A percentile compares a stretch with the other conserved stretches of the same genome.
Conservation (phyloP, 2,888 invertebrate genomes). For the Andrena trimmerana region DNA sequence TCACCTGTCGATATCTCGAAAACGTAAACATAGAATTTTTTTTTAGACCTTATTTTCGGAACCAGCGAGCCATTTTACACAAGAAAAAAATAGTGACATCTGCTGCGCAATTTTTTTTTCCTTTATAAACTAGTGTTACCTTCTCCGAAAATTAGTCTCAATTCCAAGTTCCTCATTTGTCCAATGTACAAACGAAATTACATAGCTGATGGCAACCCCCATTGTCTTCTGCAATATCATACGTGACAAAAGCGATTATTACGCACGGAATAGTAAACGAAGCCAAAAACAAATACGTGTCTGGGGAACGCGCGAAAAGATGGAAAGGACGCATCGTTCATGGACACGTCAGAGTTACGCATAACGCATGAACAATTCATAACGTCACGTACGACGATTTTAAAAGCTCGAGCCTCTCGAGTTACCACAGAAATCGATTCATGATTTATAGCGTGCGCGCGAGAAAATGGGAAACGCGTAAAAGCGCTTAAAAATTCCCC, state of each 20-base stretch:
- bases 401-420: not conserved
- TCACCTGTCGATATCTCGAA: too few relatives aligned
- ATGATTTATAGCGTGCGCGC: not conserved
- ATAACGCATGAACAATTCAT: not conserved
- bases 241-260: not conserved
- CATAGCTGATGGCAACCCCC: too few relatives aligned
- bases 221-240: too few relatives aligned
- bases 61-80: too few relatives aligned
- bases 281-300: not conserved
- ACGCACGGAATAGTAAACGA: not conserved
- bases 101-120: too few relatives aligned
- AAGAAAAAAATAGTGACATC: too few relatives aligned
- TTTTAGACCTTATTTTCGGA: too few relatives aligned
- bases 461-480: not conserved
- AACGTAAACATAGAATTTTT: too few relatives aligned
- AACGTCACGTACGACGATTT: not conserved
- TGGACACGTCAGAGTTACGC: not conserved
- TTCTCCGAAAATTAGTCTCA: too few relatives aligned
- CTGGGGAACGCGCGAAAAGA: not conserved
- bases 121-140: not conserved
- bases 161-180: too few relatives aligned
- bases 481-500: constrained; percentile 14
- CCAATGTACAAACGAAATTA: too few relatives aligned
- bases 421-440: not conserved
- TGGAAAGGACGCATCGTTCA: not conserved